A percentile compares a stretch with the other conserved stretches of the same genome.
These are phyloP conservation scores for Tenualosa thibaudeaui DNA, from an alignment of 2,797 vertebrate species.

Conservation along the genomic window DNA sequence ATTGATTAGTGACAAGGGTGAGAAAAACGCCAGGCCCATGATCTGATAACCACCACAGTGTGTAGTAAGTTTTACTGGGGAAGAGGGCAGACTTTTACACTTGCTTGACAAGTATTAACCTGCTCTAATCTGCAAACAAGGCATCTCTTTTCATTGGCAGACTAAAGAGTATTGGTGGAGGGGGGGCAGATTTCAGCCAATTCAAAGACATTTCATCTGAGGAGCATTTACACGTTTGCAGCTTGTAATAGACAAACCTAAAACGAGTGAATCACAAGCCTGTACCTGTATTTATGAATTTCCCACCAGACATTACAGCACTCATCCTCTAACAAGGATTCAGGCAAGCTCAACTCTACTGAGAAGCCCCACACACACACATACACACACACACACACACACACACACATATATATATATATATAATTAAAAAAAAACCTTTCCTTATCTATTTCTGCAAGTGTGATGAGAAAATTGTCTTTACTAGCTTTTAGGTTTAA, in stretches of 20 bases:
- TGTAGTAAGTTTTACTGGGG: not conserved
- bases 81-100: not conserved
- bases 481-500: not conserved
- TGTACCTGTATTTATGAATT: not conserved
- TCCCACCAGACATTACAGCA: not conserved
- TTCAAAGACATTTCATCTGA: not conserved
- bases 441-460: not conserved
- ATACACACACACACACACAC: too few relatives aligned
- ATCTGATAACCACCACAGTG: not conserved
- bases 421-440: too few relatives aligned
- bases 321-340: not conserved
- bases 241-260: constrained; percentile 17
- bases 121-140: constrained; percentile 6
- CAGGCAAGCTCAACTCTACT: not conserved
- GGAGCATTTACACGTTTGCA: constrained; percentile 4
- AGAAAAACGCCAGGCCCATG: not conserved
- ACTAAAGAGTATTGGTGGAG: not conserved
- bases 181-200: not conserved
- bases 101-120: constrained; percentile 12
- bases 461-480: not conserved
- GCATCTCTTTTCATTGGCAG: not conserved
- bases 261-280: not conserved
- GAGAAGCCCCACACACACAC: not conserved
- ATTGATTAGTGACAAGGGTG: constrained; percentile 12
- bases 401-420: too few relatives aligned